phyloP scores from a whole-genome alignment of 2,888 invertebrate genomes.

The Allygus modestus region DNA sequence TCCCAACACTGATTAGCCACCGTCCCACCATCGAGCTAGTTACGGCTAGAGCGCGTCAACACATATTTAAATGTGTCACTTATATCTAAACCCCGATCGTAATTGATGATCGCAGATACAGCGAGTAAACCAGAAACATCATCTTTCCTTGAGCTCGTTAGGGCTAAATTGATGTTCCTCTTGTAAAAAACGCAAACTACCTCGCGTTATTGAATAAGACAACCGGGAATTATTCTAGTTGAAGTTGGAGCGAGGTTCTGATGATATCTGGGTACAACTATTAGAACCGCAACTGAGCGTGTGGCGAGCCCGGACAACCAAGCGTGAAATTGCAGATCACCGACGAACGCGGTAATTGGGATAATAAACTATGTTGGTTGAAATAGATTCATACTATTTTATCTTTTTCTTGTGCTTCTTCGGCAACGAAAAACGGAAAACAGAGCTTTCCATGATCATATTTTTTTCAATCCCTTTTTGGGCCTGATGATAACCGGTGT shows the following conservation, averaged over 20 bases:
- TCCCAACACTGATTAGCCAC: no score
- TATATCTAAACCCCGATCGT: neutral
- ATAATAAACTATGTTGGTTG: no score
- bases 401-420: no score
- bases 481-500: no score
- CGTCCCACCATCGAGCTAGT: no score
- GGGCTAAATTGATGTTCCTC: neutral
- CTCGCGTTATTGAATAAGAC: neutral
- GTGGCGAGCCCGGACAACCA: neutral
- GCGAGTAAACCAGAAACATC: neutral
- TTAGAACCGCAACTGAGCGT: neutral
- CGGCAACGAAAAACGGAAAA: no score
- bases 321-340: neutral
- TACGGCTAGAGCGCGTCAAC: neutral
- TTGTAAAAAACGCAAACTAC: neutral
- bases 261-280: neutral
- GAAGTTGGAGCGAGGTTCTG: neutral
- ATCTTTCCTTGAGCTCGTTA: neutral
- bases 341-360: neutral
- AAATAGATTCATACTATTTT: no score
- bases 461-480: no score
- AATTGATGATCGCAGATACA: slow-evolving; percentile 36
- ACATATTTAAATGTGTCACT: slow-evolving; percentile 38
- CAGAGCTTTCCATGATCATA: no score
- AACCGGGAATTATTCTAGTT: neutral